A percentile compares a stretch with the other conserved stretches of the same genome.
Conservation (phyloP, 2,888 invertebrate genomes). For the Eupithecia tripunctaria region DNA sequence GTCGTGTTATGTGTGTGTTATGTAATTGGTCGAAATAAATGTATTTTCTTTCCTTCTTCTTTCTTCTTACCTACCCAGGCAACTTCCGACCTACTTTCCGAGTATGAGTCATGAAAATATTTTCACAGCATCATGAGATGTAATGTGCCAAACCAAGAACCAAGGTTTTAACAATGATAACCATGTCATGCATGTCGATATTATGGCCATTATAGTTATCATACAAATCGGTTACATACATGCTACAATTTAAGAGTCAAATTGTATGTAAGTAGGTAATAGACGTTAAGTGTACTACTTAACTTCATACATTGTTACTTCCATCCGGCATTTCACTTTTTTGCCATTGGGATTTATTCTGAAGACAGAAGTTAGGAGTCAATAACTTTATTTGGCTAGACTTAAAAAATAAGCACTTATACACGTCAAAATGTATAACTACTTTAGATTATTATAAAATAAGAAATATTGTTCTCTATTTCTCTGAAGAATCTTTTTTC, state of each 20-base stretch:
- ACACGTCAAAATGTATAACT: too few relatives aligned
- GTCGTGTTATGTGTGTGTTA: too few relatives aligned
- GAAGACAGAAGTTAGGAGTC: neutral
- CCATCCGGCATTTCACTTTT: neutral
- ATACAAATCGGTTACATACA: neutral
- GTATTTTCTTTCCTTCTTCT: too few relatives aligned
- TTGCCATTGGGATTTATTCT: neutral
- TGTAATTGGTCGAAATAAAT: too few relatives aligned
- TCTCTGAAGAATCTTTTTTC: too few relatives aligned
- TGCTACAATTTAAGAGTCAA: constrained; percentile 5
- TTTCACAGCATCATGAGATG: neutral
- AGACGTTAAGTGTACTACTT: neutral
- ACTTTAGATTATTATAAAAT: too few relatives aligned
- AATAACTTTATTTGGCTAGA: too few relatives aligned
- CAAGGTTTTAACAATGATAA: neutral
- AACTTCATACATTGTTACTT: neutral
- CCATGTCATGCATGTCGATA: constrained; percentile 2
- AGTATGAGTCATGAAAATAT: too few relatives aligned
- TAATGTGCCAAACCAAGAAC: neutral
- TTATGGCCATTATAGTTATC: neutral
- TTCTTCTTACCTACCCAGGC: too few relatives aligned
- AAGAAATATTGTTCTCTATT: too few relatives aligned
- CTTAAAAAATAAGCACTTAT: too few relatives aligned
- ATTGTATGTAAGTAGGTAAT: neutral
- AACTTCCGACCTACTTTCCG: too few relatives aligned